phyloP scores from a whole-genome alignment of 2,888 invertebrate species.

The Pyrrhia umbra region DNA sequence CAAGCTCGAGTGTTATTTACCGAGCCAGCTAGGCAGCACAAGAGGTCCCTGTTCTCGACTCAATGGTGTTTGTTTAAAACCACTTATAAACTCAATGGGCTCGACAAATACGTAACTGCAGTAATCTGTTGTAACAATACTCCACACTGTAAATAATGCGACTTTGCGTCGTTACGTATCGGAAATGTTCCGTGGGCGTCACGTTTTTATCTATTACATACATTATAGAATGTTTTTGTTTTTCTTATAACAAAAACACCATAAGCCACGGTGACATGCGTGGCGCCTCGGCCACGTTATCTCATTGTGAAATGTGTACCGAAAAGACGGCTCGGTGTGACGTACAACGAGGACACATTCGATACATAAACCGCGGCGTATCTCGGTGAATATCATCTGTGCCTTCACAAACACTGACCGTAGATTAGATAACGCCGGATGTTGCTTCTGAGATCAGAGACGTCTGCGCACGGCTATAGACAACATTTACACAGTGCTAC shows the following conservation, averaged over 20 bases:
- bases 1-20: conserved; percentile 75
- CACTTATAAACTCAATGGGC: conserved; percentile 81
- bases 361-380: conserved; percentile 71
- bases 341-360: conserved; percentile 59
- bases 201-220: conserved; percentile 63
- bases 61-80: conserved; percentile 87
- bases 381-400: conserved; percentile 79
- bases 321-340: conserved; percentile 53
- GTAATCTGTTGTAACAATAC: conserved; percentile 83
- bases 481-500: conserved; percentile 70
- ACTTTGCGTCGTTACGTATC: conserved; percentile 59
- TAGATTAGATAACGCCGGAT: conserved; percentile 89
- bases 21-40: conserved; percentile 74
- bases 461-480: conserved; percentile 66
- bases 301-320: conserved; percentile 63
- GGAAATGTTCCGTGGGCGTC: conserved; percentile 64
- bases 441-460: conserved; percentile 77
- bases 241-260: conserved; percentile 60
- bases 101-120: conserved; percentile 79
- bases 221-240: conserved; percentile 58
- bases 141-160: conserved; percentile 67
- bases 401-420: conserved; percentile 86
- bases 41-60: conserved; percentile 79
- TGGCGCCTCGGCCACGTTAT: conserved; percentile 61
- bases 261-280: conserved; percentile 60